phyloP scores from a whole-genome alignment of 2,113 vertebrate genomes.

The Lamprologus speciosus region DNA sequence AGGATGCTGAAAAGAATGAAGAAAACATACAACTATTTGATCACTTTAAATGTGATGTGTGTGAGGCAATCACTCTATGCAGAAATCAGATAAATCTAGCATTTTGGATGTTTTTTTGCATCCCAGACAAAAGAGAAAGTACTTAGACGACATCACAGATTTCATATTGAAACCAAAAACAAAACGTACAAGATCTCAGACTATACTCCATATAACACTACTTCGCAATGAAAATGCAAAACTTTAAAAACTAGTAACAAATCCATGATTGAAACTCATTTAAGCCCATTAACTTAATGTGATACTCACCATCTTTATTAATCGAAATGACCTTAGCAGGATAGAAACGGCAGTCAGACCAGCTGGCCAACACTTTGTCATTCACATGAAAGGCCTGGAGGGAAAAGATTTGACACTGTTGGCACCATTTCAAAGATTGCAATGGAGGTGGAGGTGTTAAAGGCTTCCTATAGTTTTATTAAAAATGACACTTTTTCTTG shows the following conservation, averaged over 20 bases:
- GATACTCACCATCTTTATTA: slow-evolving; percentile 89
- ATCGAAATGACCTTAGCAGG: slow-evolving; percentile 91
- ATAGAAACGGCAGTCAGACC: slow-evolving; percentile 98
- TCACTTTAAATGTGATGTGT: background rate
- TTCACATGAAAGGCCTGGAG: slow-evolving; percentile 88
- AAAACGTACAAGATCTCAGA: background rate
- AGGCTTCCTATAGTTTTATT: background rate
- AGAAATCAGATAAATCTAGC: background rate
- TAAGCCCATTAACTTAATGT: background rate
- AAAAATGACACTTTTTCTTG: background rate
- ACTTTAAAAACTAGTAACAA: background rate
- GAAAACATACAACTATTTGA: background rate
- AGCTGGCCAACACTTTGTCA: slow-evolving; percentile 92
- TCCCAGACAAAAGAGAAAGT: background rate
- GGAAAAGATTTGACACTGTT: background rate
- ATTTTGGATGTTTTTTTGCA: background rate
- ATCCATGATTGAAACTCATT: background rate
- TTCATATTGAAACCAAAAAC: background rate
- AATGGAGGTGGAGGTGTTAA: background rate
- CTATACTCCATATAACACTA: background rate
- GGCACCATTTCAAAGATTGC: background rate
- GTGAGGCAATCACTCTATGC: background rate
- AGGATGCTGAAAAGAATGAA: slow-evolving; percentile 76
- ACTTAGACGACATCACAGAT: background rate
- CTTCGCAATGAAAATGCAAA: background rate